Percentiles rank a stretch among this genome's conserved stretches.
Conservation (phyloP, 2,113 vertebrate genomes). For the Silurus meridionalis region DNA sequence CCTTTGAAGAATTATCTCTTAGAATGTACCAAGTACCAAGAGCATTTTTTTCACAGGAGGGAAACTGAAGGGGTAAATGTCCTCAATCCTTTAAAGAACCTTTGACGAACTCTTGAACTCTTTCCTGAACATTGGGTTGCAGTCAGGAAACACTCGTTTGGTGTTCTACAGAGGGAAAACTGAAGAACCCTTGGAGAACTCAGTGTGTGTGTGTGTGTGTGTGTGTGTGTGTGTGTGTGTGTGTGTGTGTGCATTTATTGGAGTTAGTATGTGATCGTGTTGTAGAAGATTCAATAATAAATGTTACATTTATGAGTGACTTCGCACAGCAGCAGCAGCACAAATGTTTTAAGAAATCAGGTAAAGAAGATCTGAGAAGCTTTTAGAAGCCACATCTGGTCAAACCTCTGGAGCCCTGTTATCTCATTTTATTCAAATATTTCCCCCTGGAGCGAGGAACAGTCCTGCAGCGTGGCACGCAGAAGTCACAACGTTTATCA, state of each 20-base stretch:
- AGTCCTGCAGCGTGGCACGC: background rate
- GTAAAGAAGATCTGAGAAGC: background rate
- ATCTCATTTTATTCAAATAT: slow-evolving; percentile 26
- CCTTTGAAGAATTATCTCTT: background rate
- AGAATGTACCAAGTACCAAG: background rate
- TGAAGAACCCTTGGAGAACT: background rate
- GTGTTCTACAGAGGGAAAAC: background rate
- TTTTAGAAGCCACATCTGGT: slow-evolving; percentile 22
- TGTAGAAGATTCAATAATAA: background rate
- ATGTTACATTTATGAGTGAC: background rate
- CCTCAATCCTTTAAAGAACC: background rate
- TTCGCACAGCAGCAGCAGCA: too few species aligned
- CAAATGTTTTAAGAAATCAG: background rate
- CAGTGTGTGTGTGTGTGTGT: too few species aligned
- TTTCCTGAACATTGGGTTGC: too few species aligned
- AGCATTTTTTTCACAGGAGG: background rate
- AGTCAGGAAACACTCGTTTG: too few species aligned
- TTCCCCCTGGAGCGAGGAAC: slow-evolving; percentile 11
- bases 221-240: too few species aligned
- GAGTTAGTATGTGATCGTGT: background rate
- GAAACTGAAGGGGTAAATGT: background rate
- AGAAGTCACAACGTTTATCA: background rate
- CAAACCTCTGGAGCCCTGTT: slow-evolving; percentile 16
- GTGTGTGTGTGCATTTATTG: background rate
- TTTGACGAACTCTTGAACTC: too few species aligned